Base-by-base conservation (phyloP, 2,797 vertebrate species). In the Phrynocephalus vlangalii region DNA sequence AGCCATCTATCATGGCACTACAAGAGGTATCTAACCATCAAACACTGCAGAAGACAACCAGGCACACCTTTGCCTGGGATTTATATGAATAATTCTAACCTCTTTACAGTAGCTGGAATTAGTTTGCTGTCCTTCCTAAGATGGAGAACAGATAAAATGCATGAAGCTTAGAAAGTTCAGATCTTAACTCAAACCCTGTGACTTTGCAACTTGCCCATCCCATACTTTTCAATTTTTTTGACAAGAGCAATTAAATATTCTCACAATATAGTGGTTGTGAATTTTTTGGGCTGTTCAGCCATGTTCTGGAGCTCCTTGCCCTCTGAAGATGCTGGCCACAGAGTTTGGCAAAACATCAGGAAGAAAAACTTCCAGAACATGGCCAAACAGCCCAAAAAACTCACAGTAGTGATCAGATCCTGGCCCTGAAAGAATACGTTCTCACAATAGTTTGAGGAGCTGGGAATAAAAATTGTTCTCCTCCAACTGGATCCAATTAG, bases 1-100 rank as follows among this genome's bases (percentile, higher is more conserved):
- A 78, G 44, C 38, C n/a, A 77, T 68, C 73, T 78, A 67, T 85
- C 73, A 85, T 67, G 73, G 63, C 75, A 50, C 26, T 85, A 44
- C 78, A 85, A 6, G 56, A 68, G 18, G 38, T 48, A 75, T 24
- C 63, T 50, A 52, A 33, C 68, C 52, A 68, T 50, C 75, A 15
- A 67, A 63, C 73, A 33, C 28, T 16, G n/a, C 50, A 78, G 38
- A 78, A 78, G 75, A 68, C 44, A 85, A 44, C 52, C 71, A 26
- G 38, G 44, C 38, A 68, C 67, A 78, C n/a, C 77, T 85, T 68
- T 78, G 75, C 68, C 63, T 67, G 68, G 60, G 38, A 78, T 13
- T 22, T 52, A 30, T 56, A 22, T 24, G 26, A 48, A 76, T 63
- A 60, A 1, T 75, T 60, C 71, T 71, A 84, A 52, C 56, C 38